Evolutionary conservation across 2,113 vertebrate genomes (phyloP), one percentile per base, ranked within the genome.

Genomic region (Hiodon alosoides): DNA sequence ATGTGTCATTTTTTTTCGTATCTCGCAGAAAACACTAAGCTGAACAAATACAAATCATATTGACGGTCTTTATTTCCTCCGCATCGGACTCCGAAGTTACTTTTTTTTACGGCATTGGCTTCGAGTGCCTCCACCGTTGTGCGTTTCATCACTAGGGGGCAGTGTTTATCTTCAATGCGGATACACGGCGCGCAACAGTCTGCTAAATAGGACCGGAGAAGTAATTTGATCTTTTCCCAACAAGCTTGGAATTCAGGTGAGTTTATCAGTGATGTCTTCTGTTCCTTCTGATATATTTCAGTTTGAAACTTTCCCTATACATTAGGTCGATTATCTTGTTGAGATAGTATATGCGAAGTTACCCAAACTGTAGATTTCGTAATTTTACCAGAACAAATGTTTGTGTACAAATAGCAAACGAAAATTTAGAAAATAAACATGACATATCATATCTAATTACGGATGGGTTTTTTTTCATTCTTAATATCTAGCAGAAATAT

Each of bases 151-250:
- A 84, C 89, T 85, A 89, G 89, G 90, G 90, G 90, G 89, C 88
- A 90, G 88, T 90, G 86, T 91, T 90, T 91, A 85, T 81, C 90
- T 86, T 83, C 81, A 81, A n/a, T 81, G 85, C 77, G n/a, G 69
- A 59, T 4, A 8, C 3, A 14, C 31, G 16, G 53, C 50, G 6
- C 11, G 14, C 60, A 10, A 11, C 4, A 51, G 14, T 58, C 13
- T 13, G 67, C 11, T 54, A 13, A 75, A 62, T 31, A 54, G n/a
- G 76, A 16, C 68, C 13, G 11, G 17, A 6, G 31, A 67, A 47
- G 73, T 59, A 58, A 58, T 52, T 14, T 13, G 50, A 67, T 75
- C 73, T 16, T 68, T 67, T 58, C 53, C 64, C 48, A 75, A 75
- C 46, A 75, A 68, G 64, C 65, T 75, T 67, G 54, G 17, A 66